Percentiles rank a stretch among this genome's conserved stretches.
Conservation (phyloP, 2,113 vertebrate species). For the Tympanuchus pallidicinctus region DNA sequence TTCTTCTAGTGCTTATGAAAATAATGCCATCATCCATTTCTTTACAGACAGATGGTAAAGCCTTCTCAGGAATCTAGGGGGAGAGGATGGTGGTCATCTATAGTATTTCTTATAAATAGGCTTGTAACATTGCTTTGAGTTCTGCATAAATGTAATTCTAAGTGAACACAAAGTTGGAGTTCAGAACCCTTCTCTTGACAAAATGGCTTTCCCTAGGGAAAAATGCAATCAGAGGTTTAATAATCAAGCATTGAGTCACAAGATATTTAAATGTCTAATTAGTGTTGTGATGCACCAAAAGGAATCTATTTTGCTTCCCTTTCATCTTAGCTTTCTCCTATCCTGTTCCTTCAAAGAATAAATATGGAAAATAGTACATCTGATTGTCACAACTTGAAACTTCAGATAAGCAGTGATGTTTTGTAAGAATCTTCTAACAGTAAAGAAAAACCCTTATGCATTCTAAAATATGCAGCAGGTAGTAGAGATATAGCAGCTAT, state of each 20-base stretch:
- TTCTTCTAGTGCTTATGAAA: neutral
- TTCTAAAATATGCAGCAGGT: neutral
- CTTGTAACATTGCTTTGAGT: neutral
- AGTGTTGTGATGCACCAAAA: constrained; percentile 50
- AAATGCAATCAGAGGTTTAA: constrained; percentile 52
- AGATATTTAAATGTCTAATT: constrained; percentile 49
- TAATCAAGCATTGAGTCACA: constrained; percentile 26
- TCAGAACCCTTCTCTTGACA: constrained; percentile 33
- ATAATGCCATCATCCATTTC: neutral
- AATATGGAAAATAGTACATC: neutral
- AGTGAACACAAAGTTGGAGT: constrained; percentile 19
- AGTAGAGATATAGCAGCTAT: neutral
- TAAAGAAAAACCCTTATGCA: neutral
- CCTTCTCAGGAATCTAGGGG: neutral
- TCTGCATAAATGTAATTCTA: constrained; percentile 34
- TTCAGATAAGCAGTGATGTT: neutral
- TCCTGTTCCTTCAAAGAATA: neutral
- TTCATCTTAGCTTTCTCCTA: constrained; percentile 27
- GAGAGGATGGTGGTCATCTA: neutral
- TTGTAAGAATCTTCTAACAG: neutral
- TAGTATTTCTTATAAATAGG: constrained; percentile 11
- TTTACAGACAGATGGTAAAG: neutral
- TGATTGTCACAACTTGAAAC: neutral
- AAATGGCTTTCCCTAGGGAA: constrained; percentile 58
- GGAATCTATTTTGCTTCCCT: constrained; percentile 19